Percentiles rank a stretch among this genome's conserved stretches.
Evolutionary conservation across 2,888 invertebrate species (phyloP).

Genomic region (Archips xylosteana): DNA sequence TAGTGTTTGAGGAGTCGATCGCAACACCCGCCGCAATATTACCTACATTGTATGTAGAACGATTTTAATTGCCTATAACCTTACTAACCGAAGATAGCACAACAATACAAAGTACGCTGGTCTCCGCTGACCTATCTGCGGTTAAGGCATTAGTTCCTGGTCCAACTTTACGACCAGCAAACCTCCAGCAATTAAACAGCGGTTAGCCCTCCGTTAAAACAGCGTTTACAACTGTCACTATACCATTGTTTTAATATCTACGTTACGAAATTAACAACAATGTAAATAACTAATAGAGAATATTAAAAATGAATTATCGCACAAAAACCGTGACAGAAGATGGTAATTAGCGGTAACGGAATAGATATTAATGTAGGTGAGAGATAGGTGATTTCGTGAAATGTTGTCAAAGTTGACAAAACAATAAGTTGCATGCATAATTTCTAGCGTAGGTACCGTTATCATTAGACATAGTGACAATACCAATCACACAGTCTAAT

Average conservation of each 20-base stretch:
- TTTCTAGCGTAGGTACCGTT: slow-evolving; percentile 12
- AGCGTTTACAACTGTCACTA: slow-evolving; percentile 65
- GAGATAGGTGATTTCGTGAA: slow-evolving; percentile 8
- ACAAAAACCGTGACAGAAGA: slow-evolving; percentile 24
- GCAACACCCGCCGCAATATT: slow-evolving; percentile 5
- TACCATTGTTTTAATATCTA: slow-evolving; percentile 62
- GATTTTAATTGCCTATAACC: slow-evolving; percentile 41
- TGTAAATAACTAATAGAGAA: slow-evolving; percentile 39
- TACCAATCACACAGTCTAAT: not conserved
- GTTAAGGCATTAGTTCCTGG: slow-evolving; percentile 78
- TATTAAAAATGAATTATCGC: slow-evolving; percentile 33
- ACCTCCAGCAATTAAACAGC: slow-evolving; percentile 75
- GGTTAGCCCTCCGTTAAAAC: slow-evolving; percentile 72
- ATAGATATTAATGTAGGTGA: slow-evolving; percentile 34
- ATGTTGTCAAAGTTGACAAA: slow-evolving; percentile 11
- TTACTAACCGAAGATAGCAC: slow-evolving; percentile 35
- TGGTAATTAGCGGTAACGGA: slow-evolving; percentile 28
- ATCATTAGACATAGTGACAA: not conserved
- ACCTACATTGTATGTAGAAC: slow-evolving; percentile 33
- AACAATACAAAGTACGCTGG: slow-evolving; percentile 42
- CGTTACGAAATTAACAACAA: slow-evolving; percentile 46
- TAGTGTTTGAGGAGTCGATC: not conserved
- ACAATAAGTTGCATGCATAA: slow-evolving; percentile 9
- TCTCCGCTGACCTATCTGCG: slow-evolving; percentile 72
- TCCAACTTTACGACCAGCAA: slow-evolving; percentile 57